phyloP scores from a whole-genome alignment of 2,113 vertebrate species.

The Morone chrysops region DNA sequence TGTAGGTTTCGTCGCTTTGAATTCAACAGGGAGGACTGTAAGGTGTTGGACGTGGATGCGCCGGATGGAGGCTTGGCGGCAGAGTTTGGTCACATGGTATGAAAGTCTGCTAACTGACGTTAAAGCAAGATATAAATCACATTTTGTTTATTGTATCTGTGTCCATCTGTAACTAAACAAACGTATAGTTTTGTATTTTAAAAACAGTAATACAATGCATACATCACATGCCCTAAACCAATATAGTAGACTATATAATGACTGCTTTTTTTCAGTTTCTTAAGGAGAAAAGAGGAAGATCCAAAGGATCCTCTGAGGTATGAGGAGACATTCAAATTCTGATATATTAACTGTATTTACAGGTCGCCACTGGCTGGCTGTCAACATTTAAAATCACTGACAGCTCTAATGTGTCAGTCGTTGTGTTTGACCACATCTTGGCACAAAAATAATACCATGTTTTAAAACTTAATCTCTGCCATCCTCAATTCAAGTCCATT shows the following conservation, averaged over 20 bases:
- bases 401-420: too few species aligned
- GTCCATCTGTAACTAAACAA: background rate
- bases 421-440: too few species aligned
- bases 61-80: constrained; percentile 89
- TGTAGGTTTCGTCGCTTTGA: constrained; percentile 91
- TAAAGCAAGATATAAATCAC: too few species aligned
- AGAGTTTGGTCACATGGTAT: constrained; percentile 93
- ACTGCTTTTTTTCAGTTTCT: constrained; percentile 83
- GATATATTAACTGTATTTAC: background rate
- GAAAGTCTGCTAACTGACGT: constrained; percentile 30
- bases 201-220: background rate
- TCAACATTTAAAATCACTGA: too few species aligned
- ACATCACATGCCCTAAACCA: background rate
- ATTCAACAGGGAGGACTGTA: constrained; percentile 87
- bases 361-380: too few species aligned
- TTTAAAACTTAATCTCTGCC: too few species aligned
- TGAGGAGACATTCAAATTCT: constrained; percentile 27
- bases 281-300: constrained; percentile 87
- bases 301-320: constrained; percentile 89
- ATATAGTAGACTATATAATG: background rate
- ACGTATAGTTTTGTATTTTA: background rate
- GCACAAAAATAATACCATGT: too few species aligned
- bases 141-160: too few species aligned
- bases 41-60: constrained; percentile 92
- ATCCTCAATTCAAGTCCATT: too few species aligned